Base-by-base conservation (phyloP, 2,888 invertebrate genomes). In the Caenorhabditis auriculariae region DNA sequence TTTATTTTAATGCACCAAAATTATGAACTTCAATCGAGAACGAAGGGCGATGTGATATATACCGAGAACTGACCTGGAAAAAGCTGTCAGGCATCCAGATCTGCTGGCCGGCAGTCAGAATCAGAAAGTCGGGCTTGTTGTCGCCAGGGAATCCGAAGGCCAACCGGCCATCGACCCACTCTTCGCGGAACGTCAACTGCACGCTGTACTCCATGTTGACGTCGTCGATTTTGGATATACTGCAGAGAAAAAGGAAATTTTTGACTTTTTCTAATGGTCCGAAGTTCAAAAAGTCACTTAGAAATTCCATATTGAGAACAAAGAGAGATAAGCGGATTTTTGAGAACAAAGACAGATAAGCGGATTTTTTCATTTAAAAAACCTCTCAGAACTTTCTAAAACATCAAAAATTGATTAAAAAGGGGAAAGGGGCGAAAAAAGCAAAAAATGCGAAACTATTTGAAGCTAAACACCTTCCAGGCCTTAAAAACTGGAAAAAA, bases 81-180 rank as follows among this genome's bases (percentile, higher is more conserved):
- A 94, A 95, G 75, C 94, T 86, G 86, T 96, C 95, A 38, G 95
- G 95, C 91, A 94, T 94, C 74, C 95, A 96, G 60, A 95, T 92
- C 76, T 92, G 88, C 85, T 90, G 91, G 51, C 82, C 79, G 2
- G 80, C 71, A 0, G 78, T 70, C 43, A 80, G 57, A 53, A 80
- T 80, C n/a, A 80, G 43, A 48, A 80, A 80, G 7, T 75, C 72
- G 1, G 80, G 78, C 24, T 44, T 47, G 2, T 45, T 39, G 46
- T 70, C 66, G 7, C 53, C 54, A 2, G 65, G 60, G 17, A 61
- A 26, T 0, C 80, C 80, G 49, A 74, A 80, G 1, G 80, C 80
- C 17, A 80, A 51, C 77, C 94, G 86, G 83, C 93, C 93, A 84
- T 95, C 94, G 82, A 91, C 86, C 94, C 94, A 95, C 85, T 93